Evolutionary conservation across 2,113 vertebrate species (phyloP), one percentile per base, ranked within the genome.

Genomic region (Lepisosteus osseus): DNA sequence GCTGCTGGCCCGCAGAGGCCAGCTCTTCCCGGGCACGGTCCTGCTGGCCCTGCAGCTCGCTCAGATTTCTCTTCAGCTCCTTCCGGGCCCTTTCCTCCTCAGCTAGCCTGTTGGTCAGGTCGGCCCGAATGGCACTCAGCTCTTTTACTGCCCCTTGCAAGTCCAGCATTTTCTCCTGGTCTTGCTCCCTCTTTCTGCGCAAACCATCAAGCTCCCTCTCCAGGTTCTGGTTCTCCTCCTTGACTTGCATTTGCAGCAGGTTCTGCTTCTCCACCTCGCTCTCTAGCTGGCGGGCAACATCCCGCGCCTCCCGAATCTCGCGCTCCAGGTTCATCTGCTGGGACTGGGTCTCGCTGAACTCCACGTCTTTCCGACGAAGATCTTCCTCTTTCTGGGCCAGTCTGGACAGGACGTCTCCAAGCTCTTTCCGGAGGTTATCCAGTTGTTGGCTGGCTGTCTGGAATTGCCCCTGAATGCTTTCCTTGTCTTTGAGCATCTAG

Each of bases 361-460:
- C 93, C 80, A 90, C 80, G 59, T 95, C 93, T 80, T 92, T 94
- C 70, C 86, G 84, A 47, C 86, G 92, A 17, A 96, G 84, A 45
- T 95, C 92, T 68, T 98, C 96, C 76, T 97, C 95, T 29, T 97
- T 92, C 77, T 90, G 90, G 62, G 93, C 94, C 72, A 92, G 90
- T 15, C 90, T 94, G 54, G 88, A 84, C 65, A 97, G 84, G 15
- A 91, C 88, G 44, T 96, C 95, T 15, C 87, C 82, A 43, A 98
- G 81, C 76, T 99, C 95, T 80, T 93, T 92, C 54, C 78, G 87
- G 74, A 94, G 88, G 2, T 71, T 94, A 81, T 97, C 96, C 11
- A 89, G 84, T 77, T 96, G 94, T 78, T 94, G 92, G 74, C 92
- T 74, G 13, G 95, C 88, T 75, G 82, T 82, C 56, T 92, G 91